These are phyloP conservation scores for Noctua fimbriata DNA, from an alignment of 2,888 invertebrate genomes.

Conservation along the genomic window DNA sequence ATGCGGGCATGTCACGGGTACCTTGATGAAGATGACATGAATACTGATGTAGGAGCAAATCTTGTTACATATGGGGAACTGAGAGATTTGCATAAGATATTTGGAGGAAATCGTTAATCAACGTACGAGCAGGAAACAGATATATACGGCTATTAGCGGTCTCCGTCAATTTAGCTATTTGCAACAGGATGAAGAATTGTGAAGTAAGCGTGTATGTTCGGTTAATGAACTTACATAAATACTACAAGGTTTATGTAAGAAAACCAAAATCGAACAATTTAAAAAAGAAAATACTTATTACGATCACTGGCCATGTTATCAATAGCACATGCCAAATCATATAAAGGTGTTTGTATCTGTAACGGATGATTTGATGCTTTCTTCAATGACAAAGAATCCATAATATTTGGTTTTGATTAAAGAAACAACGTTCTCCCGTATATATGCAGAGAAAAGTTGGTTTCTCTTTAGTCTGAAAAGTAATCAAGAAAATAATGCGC, in stretches of 20 bases:
- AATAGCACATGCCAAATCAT: not conserved
- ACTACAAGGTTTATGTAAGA: not conserved
- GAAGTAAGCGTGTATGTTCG: slow-evolving; percentile 13
- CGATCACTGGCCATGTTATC: not conserved
- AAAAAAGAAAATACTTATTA: not conserved
- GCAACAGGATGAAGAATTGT: slow-evolving; percentile 51
- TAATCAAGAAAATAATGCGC: not conserved
- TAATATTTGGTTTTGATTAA: slow-evolving; percentile 1
- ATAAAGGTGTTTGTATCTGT: slow-evolving; percentile 2
- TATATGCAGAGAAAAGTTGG: not conserved
- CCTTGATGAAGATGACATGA: slow-evolving; percentile 73
- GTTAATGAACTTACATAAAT: slow-evolving; percentile 31
- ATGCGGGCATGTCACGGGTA: slow-evolving; percentile 79
- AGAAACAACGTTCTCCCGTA: not conserved
- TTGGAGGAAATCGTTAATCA: slow-evolving; percentile 66
- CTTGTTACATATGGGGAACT: slow-evolving; percentile 69
- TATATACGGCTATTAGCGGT: slow-evolving; percentile 48
- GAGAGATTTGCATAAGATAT: slow-evolving; percentile 68
- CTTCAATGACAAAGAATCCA: slow-evolving; percentile 3
- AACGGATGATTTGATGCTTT: slow-evolving; percentile 11
- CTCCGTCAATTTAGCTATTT: slow-evolving; percentile 51
- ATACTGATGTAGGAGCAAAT: slow-evolving; percentile 74
- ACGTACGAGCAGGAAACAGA: slow-evolving; percentile 58
- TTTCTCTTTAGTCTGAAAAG: not conserved
- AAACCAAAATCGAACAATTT: not conserved